Evolutionary conservation across 2,113 vertebrate species (phyloP).

Genomic region (Anolis sagrei): DNA sequence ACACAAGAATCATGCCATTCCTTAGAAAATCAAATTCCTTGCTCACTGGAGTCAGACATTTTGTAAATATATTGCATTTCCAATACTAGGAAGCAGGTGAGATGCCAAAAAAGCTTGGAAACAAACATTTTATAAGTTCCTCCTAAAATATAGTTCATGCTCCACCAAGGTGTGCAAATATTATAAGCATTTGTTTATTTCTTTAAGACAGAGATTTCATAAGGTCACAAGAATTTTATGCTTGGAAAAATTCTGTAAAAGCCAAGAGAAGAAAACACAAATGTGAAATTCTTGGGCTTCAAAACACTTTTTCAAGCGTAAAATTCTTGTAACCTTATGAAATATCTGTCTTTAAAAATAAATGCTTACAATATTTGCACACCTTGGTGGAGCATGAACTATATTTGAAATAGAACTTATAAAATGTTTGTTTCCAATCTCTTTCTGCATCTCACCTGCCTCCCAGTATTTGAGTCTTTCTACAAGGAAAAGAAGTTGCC

Average conservation of each 20-base stretch:
- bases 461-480: not conserved
- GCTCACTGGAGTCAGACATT: not conserved
- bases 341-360: not conserved
- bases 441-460: not conserved
- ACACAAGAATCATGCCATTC: not conserved
- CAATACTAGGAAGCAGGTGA: not conserved
- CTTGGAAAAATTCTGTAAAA: not conserved
- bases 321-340: no score
- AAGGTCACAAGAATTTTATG: not conserved
- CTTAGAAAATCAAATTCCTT: not conserved
- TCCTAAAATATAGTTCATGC: not conserved
- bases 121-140: conserved; percentile 11
- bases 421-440: conserved; percentile 12
- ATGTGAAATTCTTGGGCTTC: no score
- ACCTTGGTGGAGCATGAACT: not conserved
- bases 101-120: conserved; percentile 8
- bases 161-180: not conserved
- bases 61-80: conserved; percentile 12
- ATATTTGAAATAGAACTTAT: conserved; percentile 9
- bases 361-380: not conserved
- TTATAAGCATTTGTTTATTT: conserved; percentile 8
- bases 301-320: no score
- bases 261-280: no score
- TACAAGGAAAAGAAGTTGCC: not conserved
- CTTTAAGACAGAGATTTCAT: fast-evolving